Evolutionary conservation across 2,888 invertebrate genomes (phyloP).

Genomic region (Leucophenga maculata): DNA sequence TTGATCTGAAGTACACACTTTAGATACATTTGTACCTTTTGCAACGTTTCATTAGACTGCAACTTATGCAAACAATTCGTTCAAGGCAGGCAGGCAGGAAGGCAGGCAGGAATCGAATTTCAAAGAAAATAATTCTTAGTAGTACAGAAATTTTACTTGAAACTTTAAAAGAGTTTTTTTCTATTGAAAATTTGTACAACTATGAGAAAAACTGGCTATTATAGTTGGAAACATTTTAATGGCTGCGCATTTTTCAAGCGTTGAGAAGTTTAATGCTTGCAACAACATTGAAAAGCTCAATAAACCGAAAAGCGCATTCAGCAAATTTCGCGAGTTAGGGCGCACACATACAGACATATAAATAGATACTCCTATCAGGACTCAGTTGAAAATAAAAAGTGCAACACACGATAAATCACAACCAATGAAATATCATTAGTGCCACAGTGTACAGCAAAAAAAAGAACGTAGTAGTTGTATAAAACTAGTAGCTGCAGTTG

Average conservation of each 20-base stretch:
- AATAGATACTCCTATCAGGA: background rate
- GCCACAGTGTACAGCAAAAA: constrained; percentile 38
- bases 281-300: background rate
- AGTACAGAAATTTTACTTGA: too few relatives aligned
- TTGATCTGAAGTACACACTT: too few relatives aligned
- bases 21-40: too few relatives aligned
- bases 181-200: too few relatives aligned
- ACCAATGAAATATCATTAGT: constrained; percentile 61
- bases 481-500: background rate
- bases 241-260: background rate
- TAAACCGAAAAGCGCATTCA: constrained; percentile 19
- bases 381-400: background rate
- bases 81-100: too few relatives aligned
- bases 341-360: background rate
- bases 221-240: background rate
- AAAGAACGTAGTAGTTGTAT: constrained; percentile 8
- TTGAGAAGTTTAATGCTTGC: background rate
- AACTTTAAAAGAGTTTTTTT: too few relatives aligned
- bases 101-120: too few relatives aligned
- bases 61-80: background rate
- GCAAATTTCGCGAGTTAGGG: background rate
- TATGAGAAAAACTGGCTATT: too few relatives aligned
- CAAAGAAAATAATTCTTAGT: too few relatives aligned
- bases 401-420: constrained; percentile 54
- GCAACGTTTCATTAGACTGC: background rate